These are phyloP conservation scores for Nemoura dubitans DNA, from an alignment of 2,888 invertebrate species.

Conservation along the genomic window DNA sequence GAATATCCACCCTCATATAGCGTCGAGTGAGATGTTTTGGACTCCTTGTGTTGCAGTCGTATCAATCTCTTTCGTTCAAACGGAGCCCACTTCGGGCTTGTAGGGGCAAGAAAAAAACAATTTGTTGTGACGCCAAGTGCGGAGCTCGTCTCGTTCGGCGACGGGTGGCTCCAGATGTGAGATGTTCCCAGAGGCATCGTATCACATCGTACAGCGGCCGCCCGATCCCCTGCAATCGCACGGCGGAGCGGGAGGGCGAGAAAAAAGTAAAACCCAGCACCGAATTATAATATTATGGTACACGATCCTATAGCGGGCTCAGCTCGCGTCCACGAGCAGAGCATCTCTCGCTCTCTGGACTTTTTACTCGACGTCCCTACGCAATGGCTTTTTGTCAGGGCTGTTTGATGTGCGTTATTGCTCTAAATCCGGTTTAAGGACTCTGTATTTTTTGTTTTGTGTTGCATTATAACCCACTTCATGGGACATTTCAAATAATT, in stretches of 20 bases:
- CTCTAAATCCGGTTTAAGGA: neutral
- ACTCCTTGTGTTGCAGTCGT: neutral
- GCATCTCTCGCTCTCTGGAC: neutral
- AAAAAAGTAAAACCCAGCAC: neutral
- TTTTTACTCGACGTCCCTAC: neutral
- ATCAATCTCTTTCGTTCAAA: neutral
- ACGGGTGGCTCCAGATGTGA: neutral
- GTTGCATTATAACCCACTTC: too few species aligned
- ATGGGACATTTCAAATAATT: too few species aligned
- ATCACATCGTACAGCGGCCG: neutral
- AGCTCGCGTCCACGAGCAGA: neutral
- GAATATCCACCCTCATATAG: slow-evolving; percentile 4
- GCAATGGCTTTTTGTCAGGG: neutral
- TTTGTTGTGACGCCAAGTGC: neutral
- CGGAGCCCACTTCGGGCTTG: neutral
- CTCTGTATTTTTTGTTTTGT: neutral
- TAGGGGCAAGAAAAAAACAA: neutral
- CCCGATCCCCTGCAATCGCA: neutral
- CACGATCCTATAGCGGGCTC: neutral
- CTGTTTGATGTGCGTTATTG: neutral
- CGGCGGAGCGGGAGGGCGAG: neutral
- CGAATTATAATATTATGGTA: neutral
- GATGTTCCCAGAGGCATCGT: neutral
- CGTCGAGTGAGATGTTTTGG: neutral
- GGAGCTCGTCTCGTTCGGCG: neutral